These are phyloP conservation scores for Hylomyscus alleni DNA, from an alignment of 2,797 vertebrate species.

Conservation along the genomic window DNA sequence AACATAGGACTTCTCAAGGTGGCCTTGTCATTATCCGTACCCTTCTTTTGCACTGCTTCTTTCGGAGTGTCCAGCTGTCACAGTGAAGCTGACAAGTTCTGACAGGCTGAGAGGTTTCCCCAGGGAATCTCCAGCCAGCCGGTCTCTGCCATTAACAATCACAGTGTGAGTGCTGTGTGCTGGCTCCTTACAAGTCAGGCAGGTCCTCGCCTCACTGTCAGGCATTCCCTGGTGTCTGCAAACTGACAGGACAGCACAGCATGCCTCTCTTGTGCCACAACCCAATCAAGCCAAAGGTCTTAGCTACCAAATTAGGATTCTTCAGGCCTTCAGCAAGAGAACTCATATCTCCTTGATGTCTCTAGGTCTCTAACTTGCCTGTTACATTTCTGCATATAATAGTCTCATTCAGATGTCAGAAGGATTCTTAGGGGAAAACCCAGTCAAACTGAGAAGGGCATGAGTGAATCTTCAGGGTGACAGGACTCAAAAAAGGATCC, in stretches of 20 bases:
- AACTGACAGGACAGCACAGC: slow-evolving; percentile 35
- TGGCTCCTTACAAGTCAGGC: slow-evolving; percentile 59
- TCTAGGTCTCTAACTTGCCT: slow-evolving; percentile 34
- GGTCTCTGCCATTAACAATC: slow-evolving; percentile 67
- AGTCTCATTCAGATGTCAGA: slow-evolving; percentile 54
- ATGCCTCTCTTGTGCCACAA: neutral
- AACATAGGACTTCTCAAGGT: slow-evolving; percentile 56
- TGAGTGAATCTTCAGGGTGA: neutral
- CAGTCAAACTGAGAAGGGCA: neutral
- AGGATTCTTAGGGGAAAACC: slow-evolving; percentile 35
- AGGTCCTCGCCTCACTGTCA: slow-evolving; percentile 34
- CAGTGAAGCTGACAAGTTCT: slow-evolving; percentile 69
- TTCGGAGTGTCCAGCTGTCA: slow-evolving; percentile 75
- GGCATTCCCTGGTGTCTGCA: neutral
- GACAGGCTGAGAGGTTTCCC: slow-evolving; percentile 74
- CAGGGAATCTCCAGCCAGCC: slow-evolving; percentile 67
- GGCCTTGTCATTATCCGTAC: slow-evolving; percentile 71
- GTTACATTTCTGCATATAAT: slow-evolving; percentile 30
- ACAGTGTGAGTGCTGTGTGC: neutral
- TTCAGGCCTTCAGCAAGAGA: neutral
- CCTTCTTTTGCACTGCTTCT: slow-evolving; percentile 68
- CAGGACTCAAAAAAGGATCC: neutral
- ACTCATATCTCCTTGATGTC: slow-evolving; percentile 40
- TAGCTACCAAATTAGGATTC: slow-evolving; percentile 61
- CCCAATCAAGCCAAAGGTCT: slow-evolving; percentile 52